A percentile compares a stretch with the other conserved stretches of the same genome.
Conservation (phyloP, 2,888 invertebrate species). For the Tachina lurida region DNA sequence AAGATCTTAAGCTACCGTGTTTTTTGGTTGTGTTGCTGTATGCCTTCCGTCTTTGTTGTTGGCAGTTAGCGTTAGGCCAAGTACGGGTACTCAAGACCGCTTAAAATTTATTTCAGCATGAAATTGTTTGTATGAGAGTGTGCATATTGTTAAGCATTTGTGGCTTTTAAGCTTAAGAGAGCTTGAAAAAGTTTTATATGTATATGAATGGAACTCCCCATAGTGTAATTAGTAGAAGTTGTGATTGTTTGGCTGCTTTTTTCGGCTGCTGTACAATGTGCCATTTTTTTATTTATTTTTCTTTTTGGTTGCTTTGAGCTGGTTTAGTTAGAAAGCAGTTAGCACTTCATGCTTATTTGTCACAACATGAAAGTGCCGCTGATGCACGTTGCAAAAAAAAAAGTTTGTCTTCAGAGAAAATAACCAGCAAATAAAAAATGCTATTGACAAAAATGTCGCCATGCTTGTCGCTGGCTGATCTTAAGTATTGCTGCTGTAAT, state of each 20-base stretch:
- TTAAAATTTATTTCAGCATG: constrained; percentile 43
- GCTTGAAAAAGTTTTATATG: constrained; percentile 45
- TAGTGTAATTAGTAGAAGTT: constrained; percentile 78
- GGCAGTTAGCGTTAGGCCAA: constrained; percentile 17
- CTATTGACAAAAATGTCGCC: constrained; percentile 70
- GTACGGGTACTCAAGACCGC: constrained; percentile 46
- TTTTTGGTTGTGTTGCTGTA: not conserved
- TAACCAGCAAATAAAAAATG: constrained; percentile 30
- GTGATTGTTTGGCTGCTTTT: constrained; percentile 65
- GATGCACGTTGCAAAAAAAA: constrained; percentile 53
- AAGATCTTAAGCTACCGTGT: constrained; percentile 70
- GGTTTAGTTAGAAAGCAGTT: constrained; percentile 59
- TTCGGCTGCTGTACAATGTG: constrained; percentile 55
- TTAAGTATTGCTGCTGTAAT: constrained; percentile 61
- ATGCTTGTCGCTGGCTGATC: constrained; percentile 67
- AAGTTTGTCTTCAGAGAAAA: constrained; percentile 3
- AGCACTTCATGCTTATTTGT: constrained; percentile 52
- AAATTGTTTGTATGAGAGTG: constrained; percentile 1
- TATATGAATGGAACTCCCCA: constrained; percentile 75
- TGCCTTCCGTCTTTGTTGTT: constrained; percentile 15
- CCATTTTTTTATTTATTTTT: constrained; percentile 31
- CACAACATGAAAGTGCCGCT: constrained; percentile 67
- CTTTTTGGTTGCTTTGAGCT: constrained; percentile 5
- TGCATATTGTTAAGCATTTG: constrained; percentile 23
- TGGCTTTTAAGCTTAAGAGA: constrained; percentile 36